Evolutionary conservation across 2,797 vertebrate species (phyloP), one percentile per base, ranked within the genome.

Genomic region (Bovichtus diacanthus): DNA sequence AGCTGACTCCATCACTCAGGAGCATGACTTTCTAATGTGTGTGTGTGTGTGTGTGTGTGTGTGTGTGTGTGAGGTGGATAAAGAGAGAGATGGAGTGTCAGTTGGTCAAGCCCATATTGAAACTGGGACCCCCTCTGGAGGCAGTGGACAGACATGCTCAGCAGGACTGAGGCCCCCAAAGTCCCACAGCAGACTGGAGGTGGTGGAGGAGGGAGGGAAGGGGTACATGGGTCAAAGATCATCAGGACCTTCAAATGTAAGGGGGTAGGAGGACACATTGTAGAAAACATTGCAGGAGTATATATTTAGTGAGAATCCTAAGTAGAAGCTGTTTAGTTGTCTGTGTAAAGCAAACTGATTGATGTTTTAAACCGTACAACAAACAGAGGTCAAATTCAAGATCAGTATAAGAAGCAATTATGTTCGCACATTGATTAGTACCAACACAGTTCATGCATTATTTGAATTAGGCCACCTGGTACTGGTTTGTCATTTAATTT

Each of bases 1-100:
- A 91, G 90, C 88, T 92, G 89, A 91, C 89, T 82, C 86, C 79
- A 83, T 91, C 87, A 90, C 72, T 90, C 87, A 87, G 85, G 70
- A 78, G 47, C 58, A 65, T 44, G 56, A 29, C 50, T 76, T 76
- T 71, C 55, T 12, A 36, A 74, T 6, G n/a, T 43, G 65, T 41
- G 46, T 56, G 74, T 4, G n/a, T 38, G 65, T 34, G 44, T 51
- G 74, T 4, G n/a, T 38, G 65, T 34, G 44, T 51, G 15, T 49
- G 70, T 47, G 49, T 34, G 46, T 51, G 74, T 4, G 21, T 43
- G 53, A 19, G 39, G 38, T 64, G 56, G 21, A 63, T 41, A 46
- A 59, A 53, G 51, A 58, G 61, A 36, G 64, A 64, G 65, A 71
- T 25, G 18, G 27, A 47, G 83, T 70, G 70, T 78, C 66, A 81